Evolutionary conservation across 2,888 invertebrate genomes (phyloP).

Genomic region (Thecocarcelia acutangulata): DNA sequence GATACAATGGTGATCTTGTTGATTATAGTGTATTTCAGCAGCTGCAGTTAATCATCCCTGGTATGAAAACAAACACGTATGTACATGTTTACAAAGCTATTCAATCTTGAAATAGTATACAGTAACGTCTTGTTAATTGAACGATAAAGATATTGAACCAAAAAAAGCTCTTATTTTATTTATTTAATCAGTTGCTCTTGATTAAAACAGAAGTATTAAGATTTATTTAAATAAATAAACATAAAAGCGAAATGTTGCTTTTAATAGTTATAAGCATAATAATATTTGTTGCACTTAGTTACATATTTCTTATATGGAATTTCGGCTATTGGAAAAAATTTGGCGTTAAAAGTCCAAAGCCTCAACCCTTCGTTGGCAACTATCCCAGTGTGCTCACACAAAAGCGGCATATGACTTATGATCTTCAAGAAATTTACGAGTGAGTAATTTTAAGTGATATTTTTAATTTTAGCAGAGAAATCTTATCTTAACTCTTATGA

Average conservation of each 20-base stretch:
- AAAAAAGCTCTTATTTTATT: no score
- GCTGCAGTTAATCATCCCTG: no score
- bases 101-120: no score
- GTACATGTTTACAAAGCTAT: no score
- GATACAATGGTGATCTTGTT: no score
- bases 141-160: no score
- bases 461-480: no score
- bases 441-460: slow-evolving; percentile 70
- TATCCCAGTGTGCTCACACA: slow-evolving; percentile 75
- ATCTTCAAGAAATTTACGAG: slow-evolving; percentile 80
- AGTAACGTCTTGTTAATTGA: no score
- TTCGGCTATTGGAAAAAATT: slow-evolving; percentile 80
- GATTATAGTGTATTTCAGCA: no score
- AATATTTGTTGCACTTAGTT: slow-evolving; percentile 68
- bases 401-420: slow-evolving; percentile 76
- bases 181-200: neutral
- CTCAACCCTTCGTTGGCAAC: slow-evolving; percentile 79
- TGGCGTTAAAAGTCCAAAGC: slow-evolving; percentile 78
- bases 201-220: neutral
- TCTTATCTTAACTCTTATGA: no score
- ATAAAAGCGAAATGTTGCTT: slow-evolving; percentile 35
- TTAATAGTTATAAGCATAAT: slow-evolving; percentile 26
- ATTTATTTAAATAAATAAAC: slow-evolving; percentile 1
- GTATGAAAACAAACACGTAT: no score
- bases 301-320: slow-evolving; percentile 75